Conservation (phyloP, 2,797 vertebrate species). For the Chaetodon trifasciatus region DNA sequence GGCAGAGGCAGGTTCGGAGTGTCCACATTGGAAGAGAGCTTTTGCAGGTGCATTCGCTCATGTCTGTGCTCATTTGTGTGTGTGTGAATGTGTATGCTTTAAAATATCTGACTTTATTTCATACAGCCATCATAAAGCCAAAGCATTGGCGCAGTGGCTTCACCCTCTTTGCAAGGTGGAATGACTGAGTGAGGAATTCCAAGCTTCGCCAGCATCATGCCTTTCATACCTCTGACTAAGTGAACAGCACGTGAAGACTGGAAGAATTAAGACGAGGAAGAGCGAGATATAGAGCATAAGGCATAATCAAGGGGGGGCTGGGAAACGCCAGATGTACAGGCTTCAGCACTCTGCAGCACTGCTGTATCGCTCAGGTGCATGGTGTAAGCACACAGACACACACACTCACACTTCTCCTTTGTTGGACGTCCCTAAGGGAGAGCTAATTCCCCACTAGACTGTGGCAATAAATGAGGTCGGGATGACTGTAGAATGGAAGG, state of each 20-base stretch:
- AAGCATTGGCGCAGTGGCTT: background rate
- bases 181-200: constrained; percentile 21
- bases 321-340: constrained; percentile 5
- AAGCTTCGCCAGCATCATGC: background rate
- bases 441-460: constrained; percentile 58
- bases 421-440: constrained; percentile 53
- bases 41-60: background rate
- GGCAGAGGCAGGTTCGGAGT: background rate
- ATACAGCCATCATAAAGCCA: background rate
- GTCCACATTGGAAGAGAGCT: background rate
- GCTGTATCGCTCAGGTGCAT: constrained; percentile 5
- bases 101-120: background rate
- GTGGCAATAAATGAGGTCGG: constrained; percentile 65
- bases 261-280: background rate
- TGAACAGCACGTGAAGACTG: constrained; percentile 3
- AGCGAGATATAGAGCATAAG: constrained; percentile 12
- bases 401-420: constrained; percentile 45
- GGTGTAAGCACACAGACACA: constrained; percentile 17
- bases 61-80: background rate
- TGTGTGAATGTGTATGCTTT: background rate
- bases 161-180: background rate
- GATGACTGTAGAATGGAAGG: constrained; percentile 36
- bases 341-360: background rate
- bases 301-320: background rate
- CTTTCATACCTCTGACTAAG: constrained; percentile 17